phyloP scores from a whole-genome alignment of 2,888 invertebrate species.

The Eupithecia subfuscata region DNA sequence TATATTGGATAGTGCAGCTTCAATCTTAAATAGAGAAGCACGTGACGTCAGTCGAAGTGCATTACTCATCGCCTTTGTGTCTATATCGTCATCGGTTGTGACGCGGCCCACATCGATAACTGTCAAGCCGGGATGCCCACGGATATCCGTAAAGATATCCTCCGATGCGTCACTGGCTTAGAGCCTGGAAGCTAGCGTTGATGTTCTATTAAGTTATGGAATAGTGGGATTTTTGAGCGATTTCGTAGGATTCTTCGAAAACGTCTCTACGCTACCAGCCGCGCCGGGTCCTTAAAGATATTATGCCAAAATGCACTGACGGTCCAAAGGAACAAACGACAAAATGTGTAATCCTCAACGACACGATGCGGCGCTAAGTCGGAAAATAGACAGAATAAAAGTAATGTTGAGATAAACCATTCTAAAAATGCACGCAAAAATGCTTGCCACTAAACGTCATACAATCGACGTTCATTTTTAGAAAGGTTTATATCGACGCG shows the following conservation, averaged over 20 bases:
- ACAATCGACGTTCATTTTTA: too few relatives aligned
- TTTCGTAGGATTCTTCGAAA: background rate
- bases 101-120: constrained; percentile 70
- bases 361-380: background rate
- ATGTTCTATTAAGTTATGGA: constrained; percentile 20
- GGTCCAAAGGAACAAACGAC: too few relatives aligned
- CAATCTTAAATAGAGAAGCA: background rate
- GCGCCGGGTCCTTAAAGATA: too few relatives aligned
- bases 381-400: background rate
- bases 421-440: too few relatives aligned
- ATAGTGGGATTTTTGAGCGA: background rate
- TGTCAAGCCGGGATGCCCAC: constrained; percentile 65
- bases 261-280: background rate
- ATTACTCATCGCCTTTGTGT: constrained; percentile 43
- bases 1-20: background rate
- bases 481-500: too few relatives aligned
- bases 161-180: constrained; percentile 71
- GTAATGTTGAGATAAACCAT: too few relatives aligned
- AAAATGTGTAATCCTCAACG: too few relatives aligned
- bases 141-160: constrained; percentile 74
- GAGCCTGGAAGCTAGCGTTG: constrained; percentile 17
- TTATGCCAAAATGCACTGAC: too few relatives aligned
- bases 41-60: constrained; percentile 26
- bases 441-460: too few relatives aligned
- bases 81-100: constrained; percentile 27